phyloP scores from a whole-genome alignment of 2,797 vertebrate genomes.

The Peromyscus melanophrys region DNA sequence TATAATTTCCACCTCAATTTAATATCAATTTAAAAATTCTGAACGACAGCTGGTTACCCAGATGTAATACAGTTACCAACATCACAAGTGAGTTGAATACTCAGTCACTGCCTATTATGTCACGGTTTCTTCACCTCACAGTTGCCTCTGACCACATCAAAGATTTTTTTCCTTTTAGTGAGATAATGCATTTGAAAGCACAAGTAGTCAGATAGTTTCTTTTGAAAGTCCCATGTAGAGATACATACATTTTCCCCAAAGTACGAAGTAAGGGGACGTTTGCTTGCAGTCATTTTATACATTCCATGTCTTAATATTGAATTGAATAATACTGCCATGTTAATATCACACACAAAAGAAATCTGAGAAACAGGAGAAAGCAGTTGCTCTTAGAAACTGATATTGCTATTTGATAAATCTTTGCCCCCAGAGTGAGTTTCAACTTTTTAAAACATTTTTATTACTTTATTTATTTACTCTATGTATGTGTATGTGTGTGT shows the following conservation, averaged over 20 bases:
- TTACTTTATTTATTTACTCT: neutral
- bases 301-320: neutral
- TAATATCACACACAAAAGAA: neutral
- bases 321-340: neutral
- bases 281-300: neutral
- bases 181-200: neutral
- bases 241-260: conserved; percentile 20
- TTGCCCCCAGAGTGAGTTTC: neutral
- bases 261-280: neutral
- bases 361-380: neutral
- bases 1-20: conserved; percentile 5
- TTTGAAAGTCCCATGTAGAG: neutral
- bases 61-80: neutral
- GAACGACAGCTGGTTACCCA: neutral
- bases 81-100: conserved; percentile 33
- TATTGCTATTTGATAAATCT: neutral
- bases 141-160: conserved; percentile 2
- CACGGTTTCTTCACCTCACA: neutral
- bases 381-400: neutral
- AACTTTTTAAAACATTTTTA: neutral
- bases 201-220: neutral
- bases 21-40: conserved; percentile 49
- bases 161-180: neutral
- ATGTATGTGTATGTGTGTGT: neutral
- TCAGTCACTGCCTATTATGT: conserved; percentile 25